Evolutionary conservation across 1,140 invertebrate species (phyloP), one percentile per base, ranked within the genome.

Genomic region (Fopius arisanus): DNA sequence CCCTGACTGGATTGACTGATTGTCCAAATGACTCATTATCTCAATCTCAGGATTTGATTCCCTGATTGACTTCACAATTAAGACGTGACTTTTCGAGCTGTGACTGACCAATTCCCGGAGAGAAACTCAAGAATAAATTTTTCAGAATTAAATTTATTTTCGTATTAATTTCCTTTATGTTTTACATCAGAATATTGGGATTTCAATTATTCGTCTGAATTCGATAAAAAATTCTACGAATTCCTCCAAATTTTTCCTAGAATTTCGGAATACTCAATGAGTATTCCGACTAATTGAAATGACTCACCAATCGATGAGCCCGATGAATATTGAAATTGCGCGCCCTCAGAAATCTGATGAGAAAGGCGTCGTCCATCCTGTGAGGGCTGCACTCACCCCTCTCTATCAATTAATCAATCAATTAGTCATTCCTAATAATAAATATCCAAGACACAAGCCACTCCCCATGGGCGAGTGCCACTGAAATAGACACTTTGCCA

Each of bases 311-410:
- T 88, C 91, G 91, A 84, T 97, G 94, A 0, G 96, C 93, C 75
- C 92, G 89, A 82, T 93, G 91, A 2, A 95, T 89, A 81, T 94
- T 92, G 84, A 96, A 97, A 82, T 93, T 92, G 75, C 95, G 90
- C 0, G 94, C 94, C 75, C 96, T 89, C 29, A 98, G 88, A 87
- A 96, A 97, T 80, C 93, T 90, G 14, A 96, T 85, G 26, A 98
- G 86, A 85, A 94, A 97, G 4, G 90, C 91, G 81, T 96, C 94
- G 82, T 97, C 96, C 85, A 91, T 94, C 33, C 94, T 88, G 74
- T 93, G 91, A 0, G 94, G 93, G 31, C 88, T 89, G 77, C 93
- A 94, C 79, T 94, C 92, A 21, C 93, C 93, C 66, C 89, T 90
- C 79, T 93, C 94, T 94, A 86, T 5, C 88, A 88, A 75, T 80